These are phyloP conservation scores for Coenobita brevimanus DNA, from an alignment of 1,140 invertebrate species.

Conservation along the genomic window DNA sequence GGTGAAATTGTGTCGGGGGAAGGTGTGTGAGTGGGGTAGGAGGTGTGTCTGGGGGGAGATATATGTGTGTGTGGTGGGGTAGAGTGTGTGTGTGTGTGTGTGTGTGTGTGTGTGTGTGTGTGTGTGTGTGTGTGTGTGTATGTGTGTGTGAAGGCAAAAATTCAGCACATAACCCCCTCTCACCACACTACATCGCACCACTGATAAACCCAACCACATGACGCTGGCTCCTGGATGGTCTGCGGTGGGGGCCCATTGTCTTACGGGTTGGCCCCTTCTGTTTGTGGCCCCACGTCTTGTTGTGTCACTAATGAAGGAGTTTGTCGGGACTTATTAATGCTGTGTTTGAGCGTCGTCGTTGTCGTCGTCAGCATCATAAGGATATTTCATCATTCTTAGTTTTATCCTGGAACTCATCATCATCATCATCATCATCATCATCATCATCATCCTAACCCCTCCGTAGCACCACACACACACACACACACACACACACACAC, in stretches of 20 bases:
- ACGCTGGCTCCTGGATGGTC: not conserved
- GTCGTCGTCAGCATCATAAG: not conserved
- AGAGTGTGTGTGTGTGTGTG: not conserved
- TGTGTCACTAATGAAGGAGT: not conserved
- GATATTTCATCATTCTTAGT: not conserved
- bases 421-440: too few species aligned
- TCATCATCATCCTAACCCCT: too few species aligned
- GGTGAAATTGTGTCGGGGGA: too few species aligned
- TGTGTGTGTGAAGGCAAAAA: conserved; percentile 32
- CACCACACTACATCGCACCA: not conserved
- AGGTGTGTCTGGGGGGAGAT: too few species aligned
- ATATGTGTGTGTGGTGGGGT: not conserved
- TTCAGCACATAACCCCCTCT: not conserved
- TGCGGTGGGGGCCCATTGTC: not conserved
- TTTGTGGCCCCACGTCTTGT: not conserved
- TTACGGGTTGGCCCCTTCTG: not conserved
- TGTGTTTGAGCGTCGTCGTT: not conserved
- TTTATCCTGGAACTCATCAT: too few species aligned
- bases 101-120: too few species aligned
- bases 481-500: conserved; percentile 5
- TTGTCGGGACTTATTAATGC: conserved; percentile 21
- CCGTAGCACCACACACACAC: too few species aligned
- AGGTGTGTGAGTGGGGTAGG: too few species aligned
- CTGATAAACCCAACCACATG: too few species aligned
- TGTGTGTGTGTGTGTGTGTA: conserved; percentile 26